Evolutionary conservation across 2,888 invertebrate species (phyloP), one percentile per base, ranked within the genome.

Genomic region (Nomada lathburiana): DNA sequence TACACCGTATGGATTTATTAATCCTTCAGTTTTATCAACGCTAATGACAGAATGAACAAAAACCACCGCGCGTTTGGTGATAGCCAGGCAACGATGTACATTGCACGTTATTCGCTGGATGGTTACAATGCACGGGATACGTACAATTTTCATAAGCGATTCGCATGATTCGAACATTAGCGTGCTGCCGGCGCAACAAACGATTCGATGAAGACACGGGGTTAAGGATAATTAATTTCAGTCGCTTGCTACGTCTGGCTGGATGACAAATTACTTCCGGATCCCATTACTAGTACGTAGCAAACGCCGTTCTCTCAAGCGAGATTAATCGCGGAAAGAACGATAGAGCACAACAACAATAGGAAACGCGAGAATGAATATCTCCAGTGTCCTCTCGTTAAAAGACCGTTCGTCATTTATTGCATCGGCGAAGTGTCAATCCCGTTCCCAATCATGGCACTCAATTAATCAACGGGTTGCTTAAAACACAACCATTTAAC

Each of bases 221-320:
- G 70, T 63, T 57, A 57, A 26, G 64, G 67, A 60, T 73, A 82
- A 86, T 86, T 86, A 86, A 84, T 86, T 84, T 86, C 80, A 80
- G 72, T 67, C 59, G 64, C 47, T 52, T 18, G 69, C 13, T 13
- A 72, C 76, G 82, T 85, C 87, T 72, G 69, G 55, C 42, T 73
- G 75, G n/a, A 69, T 84, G 85, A 86, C 79, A 77, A 82, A 86
- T 87, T 85, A 85, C 80, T 87, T 86, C 87, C 87, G 85, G 80
- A 67, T 57, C 52, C 70, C 76, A 87, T 86, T 83, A 86, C 69
- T 52, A 74, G 44, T 57, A 59, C 65, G 64, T 47, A 59, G 69
- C 67, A 52, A 59, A 23, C 29, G 55, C 47, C 47, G 36, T 20
- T 72, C 77, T 77, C 57, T 59, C 62, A 42, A 55, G 67, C 67